phyloP scores from a whole-genome alignment of 2,888 invertebrate genomes.

The Drosophila meridiana region DNA sequence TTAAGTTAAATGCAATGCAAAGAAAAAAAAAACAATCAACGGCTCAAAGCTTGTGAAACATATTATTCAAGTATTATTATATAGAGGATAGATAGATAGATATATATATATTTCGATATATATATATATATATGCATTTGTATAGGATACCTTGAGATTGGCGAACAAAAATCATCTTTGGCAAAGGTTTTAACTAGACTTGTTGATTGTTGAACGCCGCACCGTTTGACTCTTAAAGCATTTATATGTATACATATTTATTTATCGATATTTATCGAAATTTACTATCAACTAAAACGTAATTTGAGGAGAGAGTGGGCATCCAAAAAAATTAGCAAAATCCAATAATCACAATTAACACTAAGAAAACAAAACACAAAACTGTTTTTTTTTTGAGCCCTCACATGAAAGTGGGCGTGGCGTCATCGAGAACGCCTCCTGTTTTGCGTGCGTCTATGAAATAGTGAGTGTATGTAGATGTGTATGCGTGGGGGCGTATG shows the following conservation, averaged over 20 bases:
- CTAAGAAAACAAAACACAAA: slow-evolving; percentile 47
- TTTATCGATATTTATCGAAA: slow-evolving; percentile 28
- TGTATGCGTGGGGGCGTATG: slow-evolving; percentile 7
- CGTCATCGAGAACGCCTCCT: slow-evolving; percentile 29
- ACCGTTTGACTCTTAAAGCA: slow-evolving; percentile 32
- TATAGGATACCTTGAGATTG: slow-evolving; percentile 30
- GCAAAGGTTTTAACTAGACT: slow-evolving; percentile 51
- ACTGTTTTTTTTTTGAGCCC: slow-evolving; percentile 6
- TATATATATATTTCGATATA: slow-evolving; percentile 5
- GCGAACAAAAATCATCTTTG: slow-evolving; percentile 66
- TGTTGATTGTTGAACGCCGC: slow-evolving; percentile 47
- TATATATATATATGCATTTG: slow-evolving; percentile 12
- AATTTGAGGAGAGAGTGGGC: slow-evolving; percentile 1
- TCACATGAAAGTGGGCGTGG: slow-evolving; percentile 46
- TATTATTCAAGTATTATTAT: slow-evolving; percentile 7
- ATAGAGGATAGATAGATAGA: slow-evolving; percentile 4
- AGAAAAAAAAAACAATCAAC: slow-evolving; percentile 26
- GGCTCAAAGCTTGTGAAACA: slow-evolving; percentile 32
- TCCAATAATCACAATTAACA: slow-evolving; percentile 41
- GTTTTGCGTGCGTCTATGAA: slow-evolving; percentile 6
- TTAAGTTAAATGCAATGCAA: slow-evolving; percentile 65
- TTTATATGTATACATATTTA: slow-evolving; percentile 10
- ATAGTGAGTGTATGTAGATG: slow-evolving; percentile 6
- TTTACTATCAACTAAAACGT: not conserved
- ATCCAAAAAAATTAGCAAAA: slow-evolving; percentile 15